phyloP scores from a whole-genome alignment of 2,797 vertebrate genomes.

The Tamandua tetradactyla region DNA sequence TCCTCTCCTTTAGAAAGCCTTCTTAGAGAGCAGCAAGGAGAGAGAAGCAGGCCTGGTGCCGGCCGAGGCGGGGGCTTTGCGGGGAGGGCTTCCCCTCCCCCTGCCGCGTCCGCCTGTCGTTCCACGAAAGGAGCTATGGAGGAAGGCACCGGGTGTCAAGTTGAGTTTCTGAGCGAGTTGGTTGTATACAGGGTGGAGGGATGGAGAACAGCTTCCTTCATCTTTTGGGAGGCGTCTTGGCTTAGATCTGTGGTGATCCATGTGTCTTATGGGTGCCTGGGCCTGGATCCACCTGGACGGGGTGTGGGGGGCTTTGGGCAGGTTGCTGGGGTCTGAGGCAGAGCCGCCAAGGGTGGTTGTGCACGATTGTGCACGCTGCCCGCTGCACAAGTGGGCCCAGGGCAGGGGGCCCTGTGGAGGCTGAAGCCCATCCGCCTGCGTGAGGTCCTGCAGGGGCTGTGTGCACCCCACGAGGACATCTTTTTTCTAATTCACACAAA shows the following conservation, averaged over 20 bases:
- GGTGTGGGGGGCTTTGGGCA: not conserved
- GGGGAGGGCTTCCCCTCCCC: no score
- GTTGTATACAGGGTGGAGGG: not conserved
- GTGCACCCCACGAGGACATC: not conserved
- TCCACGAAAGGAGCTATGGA: not conserved
- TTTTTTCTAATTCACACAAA: not conserved
- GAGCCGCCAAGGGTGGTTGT: not conserved
- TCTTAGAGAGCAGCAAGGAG: constrained; percentile 77
- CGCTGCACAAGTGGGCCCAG: not conserved
- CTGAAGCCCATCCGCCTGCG: not conserved
- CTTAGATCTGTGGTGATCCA: not conserved
- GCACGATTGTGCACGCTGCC: not conserved
- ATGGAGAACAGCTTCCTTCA: not conserved
- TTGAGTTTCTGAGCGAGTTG: not conserved
- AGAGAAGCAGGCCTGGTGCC: constrained; percentile 69
- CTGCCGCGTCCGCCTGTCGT: not conserved
- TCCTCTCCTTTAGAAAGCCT: constrained; percentile 83
- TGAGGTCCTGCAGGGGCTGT: not conserved
- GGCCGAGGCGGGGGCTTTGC: not conserved
- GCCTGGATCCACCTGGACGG: not conserved
- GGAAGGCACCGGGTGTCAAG: not conserved
- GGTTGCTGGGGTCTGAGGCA: not conserved
- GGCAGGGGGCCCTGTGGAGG: not conserved
- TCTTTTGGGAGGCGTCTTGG: not conserved
- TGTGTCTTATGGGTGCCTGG: not conserved